Evolutionary conservation across 1,140 invertebrate genomes (phyloP).

Genomic region (Drosophila guanche): DNA sequence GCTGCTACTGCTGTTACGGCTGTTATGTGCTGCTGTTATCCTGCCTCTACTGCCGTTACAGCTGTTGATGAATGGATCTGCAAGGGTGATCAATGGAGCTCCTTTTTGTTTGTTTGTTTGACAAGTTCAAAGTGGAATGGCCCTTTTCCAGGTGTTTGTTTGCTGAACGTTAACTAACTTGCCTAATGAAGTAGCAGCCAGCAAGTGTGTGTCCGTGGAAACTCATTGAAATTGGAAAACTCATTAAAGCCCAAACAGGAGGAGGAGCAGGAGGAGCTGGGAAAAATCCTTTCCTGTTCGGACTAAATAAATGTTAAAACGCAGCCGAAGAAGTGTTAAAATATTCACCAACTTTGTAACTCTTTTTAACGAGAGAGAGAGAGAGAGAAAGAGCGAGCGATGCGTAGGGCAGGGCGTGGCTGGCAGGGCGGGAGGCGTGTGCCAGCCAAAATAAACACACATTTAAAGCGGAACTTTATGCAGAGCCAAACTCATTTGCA

Average conservation of each 20-base stretch:
- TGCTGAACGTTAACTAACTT: slow-evolving; percentile 8
- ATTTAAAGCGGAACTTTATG: slow-evolving; percentile 82
- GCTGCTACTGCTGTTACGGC: too few species aligned
- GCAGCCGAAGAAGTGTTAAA: slow-evolving; percentile 79
- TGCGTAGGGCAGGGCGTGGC: slow-evolving; percentile 11
- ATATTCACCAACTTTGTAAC: slow-evolving; percentile 82
- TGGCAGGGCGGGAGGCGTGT: slow-evolving; percentile 46
- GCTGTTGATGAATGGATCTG: too few species aligned
- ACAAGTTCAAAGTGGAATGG: too few species aligned
- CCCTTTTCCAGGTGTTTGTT: slow-evolving; percentile 8
- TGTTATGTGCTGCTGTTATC: too few species aligned
- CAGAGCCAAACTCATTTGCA: slow-evolving; percentile 81
- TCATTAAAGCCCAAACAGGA: slow-evolving; percentile 35
- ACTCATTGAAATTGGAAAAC: slow-evolving; percentile 53
- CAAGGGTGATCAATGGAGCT: too few species aligned
- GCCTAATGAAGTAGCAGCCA: slow-evolving; percentile 42
- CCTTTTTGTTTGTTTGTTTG: too few species aligned
- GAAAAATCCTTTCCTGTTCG: slow-evolving; percentile 29
- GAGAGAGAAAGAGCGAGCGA: not conserved
- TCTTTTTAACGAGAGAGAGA: slow-evolving; percentile 66
- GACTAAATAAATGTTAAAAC: slow-evolving; percentile 80
- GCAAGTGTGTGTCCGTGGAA: slow-evolving; percentile 20
- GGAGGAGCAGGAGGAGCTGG: not conserved
- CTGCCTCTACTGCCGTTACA: too few species aligned
- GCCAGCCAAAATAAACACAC: slow-evolving; percentile 81